Evolutionary conservation across 2,797 vertebrate species (phyloP).

Genomic region (Cossypha polioptera): DNA sequence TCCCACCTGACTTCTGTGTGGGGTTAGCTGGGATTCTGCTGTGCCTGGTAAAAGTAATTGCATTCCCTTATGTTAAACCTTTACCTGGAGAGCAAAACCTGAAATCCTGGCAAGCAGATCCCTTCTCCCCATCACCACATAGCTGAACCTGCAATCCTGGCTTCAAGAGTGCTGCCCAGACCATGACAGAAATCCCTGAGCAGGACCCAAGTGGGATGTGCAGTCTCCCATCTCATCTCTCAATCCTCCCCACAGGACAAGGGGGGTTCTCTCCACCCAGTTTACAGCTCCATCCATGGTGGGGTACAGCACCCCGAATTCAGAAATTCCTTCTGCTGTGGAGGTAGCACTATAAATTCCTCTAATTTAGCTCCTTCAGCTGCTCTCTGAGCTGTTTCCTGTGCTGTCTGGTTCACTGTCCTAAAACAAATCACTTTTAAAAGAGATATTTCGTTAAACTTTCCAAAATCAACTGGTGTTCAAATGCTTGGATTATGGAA

Average conservation of each 20-base stretch:
- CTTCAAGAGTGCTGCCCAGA: background rate
- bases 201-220: background rate
- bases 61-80: background rate
- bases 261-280: background rate
- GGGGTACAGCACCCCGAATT: background rate
- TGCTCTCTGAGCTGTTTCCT: background rate
- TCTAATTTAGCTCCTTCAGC: background rate
- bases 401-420: background rate
- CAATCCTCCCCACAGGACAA: background rate
- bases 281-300: background rate
- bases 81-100: background rate
- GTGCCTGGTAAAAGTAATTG: background rate
- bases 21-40: fast-evolving
- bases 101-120: background rate
- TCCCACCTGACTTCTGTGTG: background rate
- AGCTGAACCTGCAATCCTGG: background rate
- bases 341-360: background rate
- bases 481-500: background rate
- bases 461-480: background rate
- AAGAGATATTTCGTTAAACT: background rate
- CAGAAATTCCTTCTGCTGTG: background rate
- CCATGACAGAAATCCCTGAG: background rate
- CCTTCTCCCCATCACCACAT: background rate
- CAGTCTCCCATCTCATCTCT: background rate
- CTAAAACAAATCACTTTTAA: background rate